phyloP scores from a whole-genome alignment of 2,113 vertebrate species.

The Dipodomys spectabilis region DNA sequence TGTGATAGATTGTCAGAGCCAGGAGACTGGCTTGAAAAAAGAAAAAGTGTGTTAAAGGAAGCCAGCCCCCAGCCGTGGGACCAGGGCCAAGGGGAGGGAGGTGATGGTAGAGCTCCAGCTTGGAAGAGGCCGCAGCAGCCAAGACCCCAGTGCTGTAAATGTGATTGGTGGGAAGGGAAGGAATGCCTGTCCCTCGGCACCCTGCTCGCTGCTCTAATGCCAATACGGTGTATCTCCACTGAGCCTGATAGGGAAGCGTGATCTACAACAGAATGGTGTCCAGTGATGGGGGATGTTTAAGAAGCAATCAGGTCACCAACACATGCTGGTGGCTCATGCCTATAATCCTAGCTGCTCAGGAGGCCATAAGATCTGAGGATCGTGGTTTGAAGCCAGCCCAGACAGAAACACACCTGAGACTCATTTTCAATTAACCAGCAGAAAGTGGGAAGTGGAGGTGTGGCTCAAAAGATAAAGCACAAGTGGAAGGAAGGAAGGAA shows the following conservation, averaged over 20 bases:
- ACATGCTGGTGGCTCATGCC: no score
- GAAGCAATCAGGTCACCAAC: neutral
- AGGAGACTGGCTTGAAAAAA: neutral
- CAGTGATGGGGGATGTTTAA: neutral
- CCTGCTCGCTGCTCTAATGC: neutral
- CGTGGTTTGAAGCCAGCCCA: no score
- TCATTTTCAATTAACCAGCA: no score
- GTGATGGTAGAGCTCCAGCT: rapidly evolving
- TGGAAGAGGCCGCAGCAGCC: neutral
- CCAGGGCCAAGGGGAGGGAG: neutral
- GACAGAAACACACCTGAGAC: no score
- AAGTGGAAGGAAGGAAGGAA: no score
- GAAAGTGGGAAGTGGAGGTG: no score
- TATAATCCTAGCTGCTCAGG: no score
- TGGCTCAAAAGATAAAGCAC: no score
- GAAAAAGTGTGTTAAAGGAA: neutral
- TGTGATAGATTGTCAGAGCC: neutral
- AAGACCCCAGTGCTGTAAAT: neutral
- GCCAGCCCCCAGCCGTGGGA: neutral
- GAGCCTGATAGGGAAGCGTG: neutral
- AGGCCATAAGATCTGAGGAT: no score
- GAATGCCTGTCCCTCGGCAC: rapidly evolving
- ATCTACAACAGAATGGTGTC: neutral
- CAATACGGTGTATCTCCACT: neutral
- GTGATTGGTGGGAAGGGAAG: neutral